Evolutionary conservation across 1,140 invertebrate species (phyloP).

Genomic region (Phymastichus coffea): DNA sequence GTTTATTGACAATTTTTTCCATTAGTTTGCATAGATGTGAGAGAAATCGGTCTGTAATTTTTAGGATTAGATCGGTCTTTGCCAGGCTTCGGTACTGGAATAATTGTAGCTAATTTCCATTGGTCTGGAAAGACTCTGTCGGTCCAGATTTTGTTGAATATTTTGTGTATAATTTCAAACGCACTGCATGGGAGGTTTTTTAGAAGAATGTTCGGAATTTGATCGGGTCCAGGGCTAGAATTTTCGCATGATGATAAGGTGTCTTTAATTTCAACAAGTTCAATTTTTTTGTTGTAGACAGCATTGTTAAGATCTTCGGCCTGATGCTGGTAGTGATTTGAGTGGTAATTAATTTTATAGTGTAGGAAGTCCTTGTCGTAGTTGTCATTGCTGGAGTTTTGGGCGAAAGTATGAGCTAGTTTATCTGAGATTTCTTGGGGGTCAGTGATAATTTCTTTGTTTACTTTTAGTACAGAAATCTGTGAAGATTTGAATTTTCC

Average conservation of each 20-base stretch:
- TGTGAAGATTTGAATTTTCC: neutral
- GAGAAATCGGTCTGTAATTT: conserved; percentile 42
- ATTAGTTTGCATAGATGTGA: conserved; percentile 44
- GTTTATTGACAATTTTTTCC: conserved; percentile 36
- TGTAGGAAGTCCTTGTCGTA: conserved; percentile 32
- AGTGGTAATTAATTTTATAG: conserved; percentile 28
- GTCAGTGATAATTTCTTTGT: neutral
- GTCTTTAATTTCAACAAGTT: neutral
- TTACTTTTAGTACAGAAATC: neutral
- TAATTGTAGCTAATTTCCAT: too few species aligned
- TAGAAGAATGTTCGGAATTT: conserved; percentile 27
- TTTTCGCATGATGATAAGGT: neutral
- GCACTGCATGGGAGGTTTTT: too few species aligned
- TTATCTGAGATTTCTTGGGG: conserved; percentile 32
- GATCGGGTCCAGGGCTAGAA: conserved; percentile 24
- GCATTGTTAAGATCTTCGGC: too few species aligned
- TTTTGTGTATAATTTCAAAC: too few species aligned
- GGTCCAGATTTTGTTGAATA: too few species aligned
- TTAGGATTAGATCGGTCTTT: conserved; percentile 22
- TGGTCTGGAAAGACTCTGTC: too few species aligned
- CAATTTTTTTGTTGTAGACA: neutral
- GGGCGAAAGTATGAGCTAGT: conserved; percentile 33
- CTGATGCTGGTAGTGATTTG: too few species aligned
- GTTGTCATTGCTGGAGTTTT: conserved; percentile 36
- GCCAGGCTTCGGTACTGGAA: conserved; percentile 41